Evolutionary conservation across 2,113 vertebrate genomes (phyloP), one percentile per base, ranked within the genome.

Genomic region (Rhizomys pruinosus): DNA sequence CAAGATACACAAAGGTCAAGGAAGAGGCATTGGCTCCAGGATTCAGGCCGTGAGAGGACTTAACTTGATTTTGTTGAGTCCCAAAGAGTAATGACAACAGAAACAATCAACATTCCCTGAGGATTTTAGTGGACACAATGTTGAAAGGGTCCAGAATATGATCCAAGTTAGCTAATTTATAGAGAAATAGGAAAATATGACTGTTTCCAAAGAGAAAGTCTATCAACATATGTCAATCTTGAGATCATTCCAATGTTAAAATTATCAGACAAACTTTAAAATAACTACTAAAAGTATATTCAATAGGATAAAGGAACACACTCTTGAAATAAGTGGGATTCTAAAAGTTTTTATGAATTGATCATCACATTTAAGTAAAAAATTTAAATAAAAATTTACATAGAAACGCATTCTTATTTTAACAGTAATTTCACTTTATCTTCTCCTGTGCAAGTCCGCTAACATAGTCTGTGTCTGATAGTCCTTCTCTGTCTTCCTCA

Each of bases 301-400:
- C 27, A 13, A 3, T n/a, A 37, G 59, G 20, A 7, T 47, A 88
- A 92, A 74, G 55, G 39, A 15, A 82, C 71, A 72, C 11, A 61
- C 37, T 55, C 29, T 61, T 59, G 16, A 93, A 94, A 69, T 81
- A n/a, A 92, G 63, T 72, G 78, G 22, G n/a, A 90, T 64, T 23
- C 32, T 15, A 42, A 34, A 63, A 59, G 17, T 57, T 84, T 25
- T 64, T 63, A 59, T 15, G 32, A 90, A 59, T 91, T n/a, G 66
- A 84, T 85, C 29, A 73, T 66, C 79, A 87, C 90, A 42, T 84
- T 23, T 27, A 84, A 95, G 37, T 73, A 37, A 78, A 84, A 89
- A 79, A 20, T 22, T 69, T 52, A 4, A 71, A 81, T 16, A 10
- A 5, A 71, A 81, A 80, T 55, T 72, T 74, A 20, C 16, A 44